Evolutionary conservation across 2,113 vertebrate genomes (phyloP).

Genomic region (Caranx ignobilis): DNA sequence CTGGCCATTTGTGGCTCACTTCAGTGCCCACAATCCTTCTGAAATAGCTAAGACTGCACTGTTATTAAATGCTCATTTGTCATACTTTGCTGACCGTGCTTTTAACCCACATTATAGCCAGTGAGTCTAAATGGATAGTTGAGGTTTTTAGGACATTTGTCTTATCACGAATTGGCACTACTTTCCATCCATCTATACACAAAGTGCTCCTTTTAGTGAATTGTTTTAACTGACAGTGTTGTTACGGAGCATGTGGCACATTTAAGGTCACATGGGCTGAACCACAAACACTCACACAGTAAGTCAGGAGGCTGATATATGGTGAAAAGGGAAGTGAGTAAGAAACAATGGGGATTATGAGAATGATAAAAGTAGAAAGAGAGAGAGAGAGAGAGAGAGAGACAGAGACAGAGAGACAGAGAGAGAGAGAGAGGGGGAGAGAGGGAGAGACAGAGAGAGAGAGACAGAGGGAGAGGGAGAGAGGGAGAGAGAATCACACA

Average conservation of each 20-base stretch:
- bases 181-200: conserved; percentile 3
- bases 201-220: conserved; percentile 6
- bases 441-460: no score
- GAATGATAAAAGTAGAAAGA: background rate
- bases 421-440: no score
- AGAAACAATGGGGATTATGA: background rate
- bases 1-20: conserved; percentile 43
- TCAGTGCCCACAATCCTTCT: conserved; percentile 23
- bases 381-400: background rate
- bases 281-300: background rate
- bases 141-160: conserved; percentile 35
- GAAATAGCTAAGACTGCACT: conserved; percentile 45
- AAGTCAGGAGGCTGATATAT: background rate
- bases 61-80: conserved; percentile 71
- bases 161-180: conserved; percentile 23
- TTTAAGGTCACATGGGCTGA: conserved; percentile 9
- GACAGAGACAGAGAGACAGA: no score
- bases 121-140: conserved; percentile 25
- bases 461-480: no score
- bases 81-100: conserved; percentile 44
- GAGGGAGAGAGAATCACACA: background rate
- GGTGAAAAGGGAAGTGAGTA: background rate
- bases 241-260: background rate
- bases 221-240: background rate
- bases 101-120: conserved; percentile 22